A percentile compares a stretch with the other conserved stretches of the same genome.
Conservation (phyloP, 2,797 vertebrate genomes). For the Molossus alvarezi region DNA sequence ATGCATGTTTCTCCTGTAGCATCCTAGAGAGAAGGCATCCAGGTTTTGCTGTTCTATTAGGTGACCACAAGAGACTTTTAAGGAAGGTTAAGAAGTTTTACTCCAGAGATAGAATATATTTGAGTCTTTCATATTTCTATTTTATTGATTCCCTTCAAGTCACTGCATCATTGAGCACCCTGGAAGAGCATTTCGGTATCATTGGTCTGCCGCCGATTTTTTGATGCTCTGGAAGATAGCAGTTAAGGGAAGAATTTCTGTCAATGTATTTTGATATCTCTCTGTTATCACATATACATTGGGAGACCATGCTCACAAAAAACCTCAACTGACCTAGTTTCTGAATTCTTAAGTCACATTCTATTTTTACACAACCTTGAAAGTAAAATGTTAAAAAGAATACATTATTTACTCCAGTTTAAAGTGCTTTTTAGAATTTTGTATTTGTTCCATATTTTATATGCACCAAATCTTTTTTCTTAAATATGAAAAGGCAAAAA, state of each 20-base stretch:
- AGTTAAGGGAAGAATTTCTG: conserved; percentile 42
- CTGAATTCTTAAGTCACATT: conserved; percentile 63
- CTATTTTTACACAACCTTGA: conserved; percentile 76
- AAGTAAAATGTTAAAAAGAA: conserved; percentile 78
- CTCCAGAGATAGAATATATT: conserved; percentile 26
- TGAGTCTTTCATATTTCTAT: conserved; percentile 60
- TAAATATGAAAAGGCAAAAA: conserved; percentile 43
- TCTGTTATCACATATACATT: conserved; percentile 6
- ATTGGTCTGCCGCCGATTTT: conserved; percentile 15
- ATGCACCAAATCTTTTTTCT: conserved; percentile 59
- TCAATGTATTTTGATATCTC: conserved; percentile 73
- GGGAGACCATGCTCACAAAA: not conserved
- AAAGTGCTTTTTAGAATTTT: conserved; percentile 75
- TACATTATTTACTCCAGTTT: conserved; percentile 76
- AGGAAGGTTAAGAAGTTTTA: conserved; percentile 63
- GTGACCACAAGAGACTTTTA: conserved; percentile 44
- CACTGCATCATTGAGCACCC: not conserved
- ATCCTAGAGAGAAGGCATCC: not conserved
- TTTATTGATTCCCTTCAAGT: conserved; percentile 59
- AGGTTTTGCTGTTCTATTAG: conserved; percentile 34
- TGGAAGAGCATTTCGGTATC: conserved; percentile 24
- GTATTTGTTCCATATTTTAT: conserved; percentile 1
- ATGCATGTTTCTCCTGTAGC: not conserved
- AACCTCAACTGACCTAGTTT: conserved; percentile 79
- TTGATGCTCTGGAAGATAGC: conserved; percentile 62